phyloP scores from a whole-genome alignment of 2,888 invertebrate genomes.

The Calameuta pallipes region DNA sequence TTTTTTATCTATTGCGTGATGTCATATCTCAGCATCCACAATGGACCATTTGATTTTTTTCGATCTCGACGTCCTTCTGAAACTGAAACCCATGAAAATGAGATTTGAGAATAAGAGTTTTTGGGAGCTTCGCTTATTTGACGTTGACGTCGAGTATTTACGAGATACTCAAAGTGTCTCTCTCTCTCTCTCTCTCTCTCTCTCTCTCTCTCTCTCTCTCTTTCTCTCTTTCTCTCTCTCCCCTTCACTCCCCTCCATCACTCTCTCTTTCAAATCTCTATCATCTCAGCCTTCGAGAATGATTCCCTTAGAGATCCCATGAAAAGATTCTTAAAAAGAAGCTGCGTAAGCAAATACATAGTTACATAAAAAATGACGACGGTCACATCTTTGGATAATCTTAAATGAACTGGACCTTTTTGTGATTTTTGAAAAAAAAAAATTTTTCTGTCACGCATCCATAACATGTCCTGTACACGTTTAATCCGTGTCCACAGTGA shows the following conservation, averaged over 20 bases:
- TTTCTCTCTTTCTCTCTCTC: too few species aligned
- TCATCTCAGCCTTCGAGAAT: neutral
- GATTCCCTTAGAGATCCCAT: neutral
- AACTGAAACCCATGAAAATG: neutral
- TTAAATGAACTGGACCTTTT: neutral
- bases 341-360: neutral
- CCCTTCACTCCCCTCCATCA: neutral
- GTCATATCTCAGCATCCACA: neutral
- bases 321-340: neutral
- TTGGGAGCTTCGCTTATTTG: neutral
- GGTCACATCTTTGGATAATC: neutral
- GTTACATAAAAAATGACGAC: neutral
- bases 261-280: neutral
- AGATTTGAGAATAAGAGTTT: neutral
- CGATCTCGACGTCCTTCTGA: neutral
- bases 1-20: neutral
- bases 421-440: neutral
- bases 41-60: neutral
- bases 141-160: neutral
- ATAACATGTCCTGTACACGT: neutral
- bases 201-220: too few species aligned
- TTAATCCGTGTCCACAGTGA: neutral
- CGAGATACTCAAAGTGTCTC: neutral
- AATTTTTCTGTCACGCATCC: neutral
- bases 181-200: too few species aligned